phyloP scores from a whole-genome alignment of 2,888 invertebrate genomes.

The Lasioglossum figueresi region DNA sequence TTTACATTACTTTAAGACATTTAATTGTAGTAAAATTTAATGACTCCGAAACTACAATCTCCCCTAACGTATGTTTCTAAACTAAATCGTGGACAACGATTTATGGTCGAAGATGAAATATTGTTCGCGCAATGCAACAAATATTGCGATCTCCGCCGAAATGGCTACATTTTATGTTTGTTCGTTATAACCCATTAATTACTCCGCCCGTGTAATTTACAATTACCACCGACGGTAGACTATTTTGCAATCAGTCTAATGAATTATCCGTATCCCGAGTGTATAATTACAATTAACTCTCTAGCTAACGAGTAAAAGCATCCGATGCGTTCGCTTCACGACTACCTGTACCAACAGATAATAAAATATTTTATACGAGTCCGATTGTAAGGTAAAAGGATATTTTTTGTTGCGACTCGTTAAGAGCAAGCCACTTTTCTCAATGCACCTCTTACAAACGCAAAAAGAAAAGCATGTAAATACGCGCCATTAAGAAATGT shows the following conservation, averaged over 20 bases:
- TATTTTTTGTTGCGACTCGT: background rate
- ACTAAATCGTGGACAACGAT: background rate
- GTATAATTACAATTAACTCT: constrained; percentile 17
- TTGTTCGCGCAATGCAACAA: background rate
- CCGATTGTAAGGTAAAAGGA: background rate
- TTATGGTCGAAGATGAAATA: background rate
- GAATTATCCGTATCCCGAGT: background rate
- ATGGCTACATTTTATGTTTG: background rate
- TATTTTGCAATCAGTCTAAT: constrained; percentile 2
- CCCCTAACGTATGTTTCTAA: background rate
- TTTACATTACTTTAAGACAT: background rate
- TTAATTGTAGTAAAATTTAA: background rate
- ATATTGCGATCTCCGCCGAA: background rate
- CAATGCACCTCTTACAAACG: background rate
- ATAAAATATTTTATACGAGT: background rate
- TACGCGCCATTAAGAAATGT: background rate
- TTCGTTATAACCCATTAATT: constrained; percentile 9
- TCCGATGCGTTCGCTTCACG: background rate
- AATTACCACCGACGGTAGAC: background rate
- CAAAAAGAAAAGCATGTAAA: background rate
- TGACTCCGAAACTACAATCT: background rate
- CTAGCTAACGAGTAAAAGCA: background rate
- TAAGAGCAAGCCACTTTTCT: background rate
- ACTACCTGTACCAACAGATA: background rate
- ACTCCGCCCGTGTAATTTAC: constrained; percentile 10